Evolutionary conservation across 2,113 vertebrate species (phyloP).

Genomic region (Pomatorhinus ruficollis): DNA sequence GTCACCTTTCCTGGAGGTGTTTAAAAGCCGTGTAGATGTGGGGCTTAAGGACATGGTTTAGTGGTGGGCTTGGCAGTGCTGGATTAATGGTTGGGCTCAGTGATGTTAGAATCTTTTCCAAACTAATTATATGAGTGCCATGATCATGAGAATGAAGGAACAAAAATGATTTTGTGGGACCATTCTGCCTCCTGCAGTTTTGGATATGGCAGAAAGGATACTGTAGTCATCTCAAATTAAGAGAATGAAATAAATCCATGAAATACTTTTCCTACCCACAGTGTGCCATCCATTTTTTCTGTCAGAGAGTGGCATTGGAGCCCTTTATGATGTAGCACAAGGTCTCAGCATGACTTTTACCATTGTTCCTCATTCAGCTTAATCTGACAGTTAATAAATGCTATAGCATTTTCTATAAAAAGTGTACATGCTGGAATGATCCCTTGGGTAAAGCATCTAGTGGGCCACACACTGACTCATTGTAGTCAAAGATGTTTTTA

Average conservation of each 20-base stretch:
- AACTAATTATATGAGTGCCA: neutral
- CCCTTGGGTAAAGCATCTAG: neutral
- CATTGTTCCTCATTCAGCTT: neutral
- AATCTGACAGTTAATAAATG: neutral
- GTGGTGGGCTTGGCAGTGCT: neutral
- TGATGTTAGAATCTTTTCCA: neutral
- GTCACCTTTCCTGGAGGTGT: neutral
- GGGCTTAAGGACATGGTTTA: neutral
- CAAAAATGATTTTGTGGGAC: neutral
- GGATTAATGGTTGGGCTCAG: neutral
- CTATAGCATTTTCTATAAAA: neutral
- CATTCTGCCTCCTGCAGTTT: neutral
- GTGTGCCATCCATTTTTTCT: rapidly evolving
- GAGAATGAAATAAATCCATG: neutral
- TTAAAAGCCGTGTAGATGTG: neutral
- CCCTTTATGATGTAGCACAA: neutral
- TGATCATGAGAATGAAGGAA: neutral
- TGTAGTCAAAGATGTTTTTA: neutral
- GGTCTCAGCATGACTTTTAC: neutral
- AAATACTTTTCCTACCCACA: neutral
- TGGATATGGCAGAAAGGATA: neutral
- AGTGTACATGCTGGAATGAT: neutral
- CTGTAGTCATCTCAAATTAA: neutral
- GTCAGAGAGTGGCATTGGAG: neutral
- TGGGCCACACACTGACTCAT: neutral